phyloP scores from a whole-genome alignment of 2,113 vertebrate species.

The Echinops telfairi region DNA sequence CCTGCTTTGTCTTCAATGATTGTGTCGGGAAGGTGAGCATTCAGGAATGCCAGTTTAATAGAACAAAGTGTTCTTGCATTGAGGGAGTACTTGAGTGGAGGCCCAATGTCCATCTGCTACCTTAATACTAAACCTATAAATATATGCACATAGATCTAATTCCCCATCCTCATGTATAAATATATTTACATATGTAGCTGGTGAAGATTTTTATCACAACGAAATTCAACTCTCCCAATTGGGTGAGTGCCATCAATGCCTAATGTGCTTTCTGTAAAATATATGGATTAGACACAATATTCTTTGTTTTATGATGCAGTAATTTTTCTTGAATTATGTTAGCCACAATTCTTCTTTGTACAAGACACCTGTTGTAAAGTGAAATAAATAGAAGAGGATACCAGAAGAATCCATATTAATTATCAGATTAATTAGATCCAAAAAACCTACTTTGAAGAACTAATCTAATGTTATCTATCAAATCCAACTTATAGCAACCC shows the following conservation, averaged over 20 bases:
- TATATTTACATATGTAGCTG: too few relatives aligned
- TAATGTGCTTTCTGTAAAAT: slow-evolving; percentile 24
- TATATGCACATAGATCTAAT: too few relatives aligned
- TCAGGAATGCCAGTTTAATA: too few relatives aligned
- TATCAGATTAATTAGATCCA: background rate
- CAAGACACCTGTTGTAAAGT: background rate
- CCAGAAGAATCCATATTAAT: background rate
- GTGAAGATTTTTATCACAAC: background rate
- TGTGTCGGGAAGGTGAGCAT: too few relatives aligned
- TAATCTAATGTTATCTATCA: background rate
- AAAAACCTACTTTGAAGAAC: slow-evolving; percentile 22
- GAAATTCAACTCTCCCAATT: background rate
- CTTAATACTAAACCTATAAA: too few relatives aligned
- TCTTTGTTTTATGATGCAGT: slow-evolving; percentile 31
- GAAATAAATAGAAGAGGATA: background rate
- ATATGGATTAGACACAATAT: background rate
- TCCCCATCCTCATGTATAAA: too few relatives aligned
- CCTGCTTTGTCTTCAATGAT: too few relatives aligned
- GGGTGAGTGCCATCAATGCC: background rate
- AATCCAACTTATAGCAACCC: too few relatives aligned
- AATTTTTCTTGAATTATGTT: slow-evolving; percentile 53
- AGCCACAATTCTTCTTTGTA: background rate
- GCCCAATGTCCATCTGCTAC: too few relatives aligned
- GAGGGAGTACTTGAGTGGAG: too few relatives aligned
- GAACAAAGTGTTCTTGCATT: too few relatives aligned